These are phyloP conservation scores for Adrianichthys oophorus DNA, from an alignment of 2,797 vertebrate genomes.

Conservation along the genomic window DNA sequence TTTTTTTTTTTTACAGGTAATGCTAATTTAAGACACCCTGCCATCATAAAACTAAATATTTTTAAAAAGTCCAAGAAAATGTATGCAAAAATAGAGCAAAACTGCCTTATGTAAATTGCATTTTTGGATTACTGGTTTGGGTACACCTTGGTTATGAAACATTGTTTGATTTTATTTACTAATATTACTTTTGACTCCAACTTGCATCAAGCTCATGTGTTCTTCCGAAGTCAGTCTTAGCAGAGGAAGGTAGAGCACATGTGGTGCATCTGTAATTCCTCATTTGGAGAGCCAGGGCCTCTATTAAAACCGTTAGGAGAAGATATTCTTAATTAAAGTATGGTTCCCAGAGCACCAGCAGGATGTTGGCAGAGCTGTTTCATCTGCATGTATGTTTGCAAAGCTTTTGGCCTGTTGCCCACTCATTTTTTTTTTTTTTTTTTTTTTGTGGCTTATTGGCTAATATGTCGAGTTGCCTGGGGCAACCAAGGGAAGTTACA, in stretches of 20 bases:
- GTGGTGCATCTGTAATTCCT: conserved; percentile 47
- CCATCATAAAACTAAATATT: too few species aligned
- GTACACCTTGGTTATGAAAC: not conserved
- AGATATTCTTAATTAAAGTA: conserved; percentile 54
- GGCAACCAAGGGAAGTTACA: conserved; percentile 57
- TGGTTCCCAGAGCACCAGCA: conserved; percentile 32
- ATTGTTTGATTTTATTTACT: not conserved
- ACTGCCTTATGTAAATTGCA: too few species aligned
- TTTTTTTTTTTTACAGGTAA: too few species aligned
- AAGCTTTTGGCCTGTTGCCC: conserved; percentile 49
- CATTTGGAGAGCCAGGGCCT: conserved; percentile 35
- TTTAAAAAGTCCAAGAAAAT: too few species aligned
- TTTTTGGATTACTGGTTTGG: not conserved
- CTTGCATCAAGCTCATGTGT: conserved; percentile 15
- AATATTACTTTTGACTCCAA: conserved; percentile 14
- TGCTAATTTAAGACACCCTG: too few species aligned
- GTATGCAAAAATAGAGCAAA: too few species aligned
- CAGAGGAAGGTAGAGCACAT: conserved; percentile 31
- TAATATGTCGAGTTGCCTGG: conserved; percentile 59
- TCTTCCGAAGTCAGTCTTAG: conserved; percentile 16
- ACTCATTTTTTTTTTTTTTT: conserved; percentile 39
- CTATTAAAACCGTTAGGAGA: conserved; percentile 49
- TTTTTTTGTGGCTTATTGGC: conserved; percentile 57
- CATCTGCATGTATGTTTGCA: conserved; percentile 58
- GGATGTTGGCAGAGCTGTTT: conserved; percentile 47